Conservation (phyloP, 2,113 vertebrate species). For the Clarias magur region DNA sequence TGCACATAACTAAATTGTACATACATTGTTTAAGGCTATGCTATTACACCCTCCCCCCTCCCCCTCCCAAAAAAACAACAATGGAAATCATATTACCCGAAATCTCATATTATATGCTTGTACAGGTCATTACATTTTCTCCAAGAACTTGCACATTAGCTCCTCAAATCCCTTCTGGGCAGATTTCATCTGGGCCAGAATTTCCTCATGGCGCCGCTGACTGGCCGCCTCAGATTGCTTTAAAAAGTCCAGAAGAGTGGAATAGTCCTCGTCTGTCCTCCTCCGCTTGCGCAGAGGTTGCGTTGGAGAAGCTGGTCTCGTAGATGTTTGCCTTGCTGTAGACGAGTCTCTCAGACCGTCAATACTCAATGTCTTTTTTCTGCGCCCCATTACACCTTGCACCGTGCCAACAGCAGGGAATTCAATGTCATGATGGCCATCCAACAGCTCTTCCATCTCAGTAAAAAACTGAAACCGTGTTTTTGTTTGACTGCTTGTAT, state of each 20-base stretch:
- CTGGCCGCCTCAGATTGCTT: constrained; percentile 23
- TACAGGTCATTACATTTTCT: constrained; percentile 17
- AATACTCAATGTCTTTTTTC: neutral
- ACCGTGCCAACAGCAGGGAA: constrained; percentile 37
- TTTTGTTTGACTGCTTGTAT: constrained; percentile 7
- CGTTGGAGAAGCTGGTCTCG: neutral
- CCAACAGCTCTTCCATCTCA: constrained; percentile 52
- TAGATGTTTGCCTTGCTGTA: neutral
- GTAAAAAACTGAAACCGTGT: constrained; percentile 49
- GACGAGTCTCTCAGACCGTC: neutral
- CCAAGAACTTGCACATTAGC: constrained; percentile 31
- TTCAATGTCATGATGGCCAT: constrained; percentile 37
- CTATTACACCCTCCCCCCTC: neutral
- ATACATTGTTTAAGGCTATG: neutral
- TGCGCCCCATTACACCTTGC: constrained; percentile 5
- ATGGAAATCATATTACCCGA: neutral
- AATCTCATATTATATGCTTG: neutral
- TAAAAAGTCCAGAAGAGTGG: constrained; percentile 33
- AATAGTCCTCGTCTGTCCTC: constrained; percentile 15
- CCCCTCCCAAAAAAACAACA: neutral
- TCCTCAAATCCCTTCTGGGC: constrained; percentile 36
- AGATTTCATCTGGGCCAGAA: constrained; percentile 35
- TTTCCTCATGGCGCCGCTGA: constrained; percentile 38
- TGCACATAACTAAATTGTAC: neutral
- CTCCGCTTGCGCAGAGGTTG: neutral